Base-by-base conservation (phyloP, 2,797 vertebrate genomes). In the Thunnus albacares region DNA sequence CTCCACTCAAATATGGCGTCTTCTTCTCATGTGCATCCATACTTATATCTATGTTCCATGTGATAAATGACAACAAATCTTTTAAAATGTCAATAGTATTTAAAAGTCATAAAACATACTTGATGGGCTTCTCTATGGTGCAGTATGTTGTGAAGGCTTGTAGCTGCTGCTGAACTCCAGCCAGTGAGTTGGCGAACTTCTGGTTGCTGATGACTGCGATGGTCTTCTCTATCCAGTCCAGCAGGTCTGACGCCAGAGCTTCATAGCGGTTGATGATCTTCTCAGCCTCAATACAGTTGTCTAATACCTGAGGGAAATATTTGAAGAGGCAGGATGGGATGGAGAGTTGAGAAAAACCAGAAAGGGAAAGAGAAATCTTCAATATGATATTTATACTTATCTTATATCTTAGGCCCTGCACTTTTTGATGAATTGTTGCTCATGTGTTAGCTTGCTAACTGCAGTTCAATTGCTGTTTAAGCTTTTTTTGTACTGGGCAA, bases 121-220 rank as follows among this genome's bases (percentile, higher is more conserved):
- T 99, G 92, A 96, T 95, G 0, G 98, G 98, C 51, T 99, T 99
- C 93, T 99, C 98, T 57, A 97, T 92, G 18, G 97, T 99, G 93
- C 98, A 99, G 93, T 99, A 99, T 81, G 97, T 96, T 0, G 97
- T 99, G 87, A 99, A 99, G 24, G 97, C 97, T 84, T 98, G 98
- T 0, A 99, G 96, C 90, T 99, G 98, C 90, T 98, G 98, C 88
- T 99, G 98, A 5, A 99, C 98, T 1, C 98, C 98, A 0, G 92
- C 93, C 72, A 99, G 74, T 0, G 98, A 99, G 94, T 99, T 99
- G 90, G 98, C 97, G 35, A 99, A 99, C 92, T 97, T 98, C 95
- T 98, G 98, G 93, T 96, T 98, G 94, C 96, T 94, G 92, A 99
- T 97, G 89, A 97, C 90, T 0, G 94, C 80, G 15, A 98, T 95